Conservation (phyloP, 1,140 invertebrate genomes). For the Eriocheir sinensis region DNA sequence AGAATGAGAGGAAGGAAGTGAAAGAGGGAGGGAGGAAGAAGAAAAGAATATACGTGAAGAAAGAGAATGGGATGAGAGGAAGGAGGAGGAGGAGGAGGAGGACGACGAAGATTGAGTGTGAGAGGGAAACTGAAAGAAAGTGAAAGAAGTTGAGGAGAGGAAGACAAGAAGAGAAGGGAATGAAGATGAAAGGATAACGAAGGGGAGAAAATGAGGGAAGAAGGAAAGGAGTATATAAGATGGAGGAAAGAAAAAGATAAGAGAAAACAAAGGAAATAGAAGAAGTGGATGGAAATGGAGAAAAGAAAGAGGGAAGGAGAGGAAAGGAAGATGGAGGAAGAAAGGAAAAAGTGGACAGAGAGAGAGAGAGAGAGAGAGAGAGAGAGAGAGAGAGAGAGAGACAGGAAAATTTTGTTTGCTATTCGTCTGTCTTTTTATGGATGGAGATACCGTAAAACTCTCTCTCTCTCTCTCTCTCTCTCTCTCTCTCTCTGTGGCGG, state of each 20-base stretch:
- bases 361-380: too few relatives aligned
- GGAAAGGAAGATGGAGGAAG: background rate
- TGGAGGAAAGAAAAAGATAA: background rate
- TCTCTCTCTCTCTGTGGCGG: background rate
- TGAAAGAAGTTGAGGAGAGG: background rate
- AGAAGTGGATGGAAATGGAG: background rate
- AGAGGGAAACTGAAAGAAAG: conserved; percentile 1
- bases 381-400: background rate
- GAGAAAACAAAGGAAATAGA: background rate
- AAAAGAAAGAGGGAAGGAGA: background rate
- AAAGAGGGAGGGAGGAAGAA: too few relatives aligned
- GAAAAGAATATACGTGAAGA: too few relatives aligned
- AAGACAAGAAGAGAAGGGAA: background rate
- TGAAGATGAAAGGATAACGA: background rate
- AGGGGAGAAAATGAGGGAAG: background rate
- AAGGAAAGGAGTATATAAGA: background rate
- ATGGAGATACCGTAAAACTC: background rate
- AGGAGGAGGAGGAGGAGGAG: conserved; percentile 11
- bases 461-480: conserved; percentile 33
- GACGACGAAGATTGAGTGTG: background rate
- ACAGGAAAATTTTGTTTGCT: background rate
- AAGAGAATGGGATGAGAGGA: background rate
- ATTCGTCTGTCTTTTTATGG: too few relatives aligned
- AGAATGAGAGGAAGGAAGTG: too few relatives aligned
- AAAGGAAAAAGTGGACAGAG: too few relatives aligned